Conservation (phyloP, 2,113 vertebrate species). For the Rattus norvegicus region GRCr8 NC_086039.1:107485501-107486000, state of each 20-base stretch:
- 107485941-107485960: neutral
- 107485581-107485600: neutral
- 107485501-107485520: neutral
- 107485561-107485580: neutral
- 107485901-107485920: neutral
- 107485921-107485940: neutral
- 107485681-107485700: neutral
- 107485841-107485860: neutral
- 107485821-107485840: neutral
- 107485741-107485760: neutral
- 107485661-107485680: neutral
- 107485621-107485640: neutral
- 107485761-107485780: neutral
- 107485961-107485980: neutral
- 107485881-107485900: neutral
- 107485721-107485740: neutral
- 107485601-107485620: neutral
- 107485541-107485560: neutral
- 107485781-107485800: neutral
- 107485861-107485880: neutral
- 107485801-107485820: neutral
- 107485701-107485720: neutral
- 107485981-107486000: neutral
- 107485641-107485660: neutral
- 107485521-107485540: neutral